Evolutionary conservation across 2,797 vertebrate genomes (phyloP).

Genomic region (Erpetoichthys calabaricus): DNA sequence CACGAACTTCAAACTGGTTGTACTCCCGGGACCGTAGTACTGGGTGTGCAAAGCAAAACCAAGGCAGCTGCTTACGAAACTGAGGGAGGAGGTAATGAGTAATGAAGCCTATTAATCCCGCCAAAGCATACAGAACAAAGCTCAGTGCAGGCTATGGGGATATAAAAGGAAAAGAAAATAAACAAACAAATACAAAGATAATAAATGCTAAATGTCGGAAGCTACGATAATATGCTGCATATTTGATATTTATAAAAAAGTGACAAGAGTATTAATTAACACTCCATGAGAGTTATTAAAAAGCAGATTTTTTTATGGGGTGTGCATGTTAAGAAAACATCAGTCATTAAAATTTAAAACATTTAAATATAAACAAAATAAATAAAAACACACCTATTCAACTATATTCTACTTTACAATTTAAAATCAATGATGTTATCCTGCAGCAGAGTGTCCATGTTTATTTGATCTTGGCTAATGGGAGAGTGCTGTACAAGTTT

Average conservation of each 20-base stretch:
- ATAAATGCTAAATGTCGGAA: neutral
- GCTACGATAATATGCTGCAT: too few species aligned
- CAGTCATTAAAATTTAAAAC: too few species aligned
- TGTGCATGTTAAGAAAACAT: too few species aligned
- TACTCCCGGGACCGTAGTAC: slow-evolving; percentile 77
- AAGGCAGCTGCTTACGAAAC: slow-evolving; percentile 79
- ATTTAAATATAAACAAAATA: too few species aligned
- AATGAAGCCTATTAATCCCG: slow-evolving; percentile 69
- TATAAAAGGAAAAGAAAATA: neutral
- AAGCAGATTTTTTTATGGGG: too few species aligned
- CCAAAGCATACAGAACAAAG: slow-evolving; percentile 69
- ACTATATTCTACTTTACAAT: too few species aligned
- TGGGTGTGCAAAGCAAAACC: slow-evolving; percentile 81
- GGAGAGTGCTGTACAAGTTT: too few species aligned
- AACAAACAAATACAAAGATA: neutral
- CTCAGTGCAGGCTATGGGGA: slow-evolving; percentile 68
- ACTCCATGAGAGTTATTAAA: neutral
- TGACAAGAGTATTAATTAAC: neutral
- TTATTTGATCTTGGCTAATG: too few species aligned
- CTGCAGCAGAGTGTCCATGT: too few species aligned
- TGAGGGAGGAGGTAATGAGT: slow-evolving; percentile 82
- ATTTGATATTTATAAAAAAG: too few species aligned
- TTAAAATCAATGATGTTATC: too few species aligned
- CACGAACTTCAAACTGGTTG: slow-evolving; percentile 82
- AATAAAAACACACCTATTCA: too few species aligned